These are phyloP conservation scores for Centropus bengalensis DNA, from an alignment of 2,113 vertebrate species.

Conservation along the genomic window DNA sequence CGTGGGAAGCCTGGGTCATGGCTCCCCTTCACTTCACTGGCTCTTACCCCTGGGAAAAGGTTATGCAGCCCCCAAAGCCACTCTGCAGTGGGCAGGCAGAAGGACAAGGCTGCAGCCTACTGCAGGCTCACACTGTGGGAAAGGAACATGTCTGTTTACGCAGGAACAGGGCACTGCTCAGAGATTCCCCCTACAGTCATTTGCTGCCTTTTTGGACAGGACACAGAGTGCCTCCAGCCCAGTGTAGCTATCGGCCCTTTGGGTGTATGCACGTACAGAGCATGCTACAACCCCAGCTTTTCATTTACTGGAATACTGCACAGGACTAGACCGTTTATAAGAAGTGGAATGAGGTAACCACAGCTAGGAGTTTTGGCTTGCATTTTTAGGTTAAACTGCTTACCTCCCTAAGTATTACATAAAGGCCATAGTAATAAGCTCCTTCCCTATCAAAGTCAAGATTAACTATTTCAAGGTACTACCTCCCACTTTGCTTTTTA, in stretches of 20 bases:
- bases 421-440: not conserved
- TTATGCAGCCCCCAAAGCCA: not conserved
- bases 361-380: constrained; percentile 19
- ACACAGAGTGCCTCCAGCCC: not conserved
- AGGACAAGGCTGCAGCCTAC: not conserved
- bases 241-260: fast-evolving
- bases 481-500: not conserved
- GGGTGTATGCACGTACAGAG: fast-evolving
- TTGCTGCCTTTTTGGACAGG: too few species aligned
- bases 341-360: constrained; percentile 5
- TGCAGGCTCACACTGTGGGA: fast-evolving
- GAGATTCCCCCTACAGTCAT: fast-evolving
- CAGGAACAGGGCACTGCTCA: fast-evolving
- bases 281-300: not conserved
- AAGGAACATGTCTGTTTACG: not conserved
- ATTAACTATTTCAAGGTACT: not conserved
- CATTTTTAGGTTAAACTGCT: not conserved
- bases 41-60: not conserved
- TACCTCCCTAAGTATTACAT: not conserved
- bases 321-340: not conserved
- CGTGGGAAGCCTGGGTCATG: not conserved
- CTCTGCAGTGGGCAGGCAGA: fast-evolving
- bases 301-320: not conserved
- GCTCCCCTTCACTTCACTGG: not conserved
- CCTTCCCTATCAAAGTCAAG: not conserved